Percentiles rank a stretch among this genome's conserved stretches.
Conservation (phyloP, 1,140 invertebrate genomes). For the Drosophila pseudoobscura region DNA sequence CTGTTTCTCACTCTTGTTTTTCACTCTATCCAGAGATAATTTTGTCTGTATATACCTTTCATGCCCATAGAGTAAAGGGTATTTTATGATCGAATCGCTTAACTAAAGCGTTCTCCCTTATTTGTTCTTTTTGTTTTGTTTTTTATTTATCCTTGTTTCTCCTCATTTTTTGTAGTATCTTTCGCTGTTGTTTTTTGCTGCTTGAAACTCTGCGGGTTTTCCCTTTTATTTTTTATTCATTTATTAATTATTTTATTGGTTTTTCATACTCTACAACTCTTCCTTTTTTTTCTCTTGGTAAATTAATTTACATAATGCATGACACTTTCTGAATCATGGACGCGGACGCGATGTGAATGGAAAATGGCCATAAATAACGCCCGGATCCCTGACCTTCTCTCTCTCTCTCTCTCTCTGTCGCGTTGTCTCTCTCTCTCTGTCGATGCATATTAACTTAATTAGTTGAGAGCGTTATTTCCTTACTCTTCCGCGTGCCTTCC, state of each 20-base stretch:
- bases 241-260: constrained; percentile 11
- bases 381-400: not conserved
- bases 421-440: constrained; percentile 7
- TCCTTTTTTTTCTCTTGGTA: constrained; percentile 31
- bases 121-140: too few species aligned
- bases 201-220: constrained; percentile 12
- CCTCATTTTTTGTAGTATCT: too few species aligned
- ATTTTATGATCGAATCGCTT: too few species aligned
- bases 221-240: constrained; percentile 10
- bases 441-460: constrained; percentile 58
- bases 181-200: not conserved
- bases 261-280: constrained; percentile 11
- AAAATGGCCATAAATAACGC: constrained; percentile 49
- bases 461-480: constrained; percentile 43
- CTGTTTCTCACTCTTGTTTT: too few species aligned
- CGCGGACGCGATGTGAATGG: constrained; percentile 42
- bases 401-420: not conserved
- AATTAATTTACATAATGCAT: constrained; percentile 60
- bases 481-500: not conserved
- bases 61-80: not conserved
- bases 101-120: too few species aligned
- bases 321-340: constrained; percentile 30
- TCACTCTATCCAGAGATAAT: too few species aligned
- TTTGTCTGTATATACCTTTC: too few species aligned
- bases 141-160: too few species aligned